phyloP scores from a whole-genome alignment of 2,888 invertebrate genomes.

The Lasioglossum marginatum region DNA sequence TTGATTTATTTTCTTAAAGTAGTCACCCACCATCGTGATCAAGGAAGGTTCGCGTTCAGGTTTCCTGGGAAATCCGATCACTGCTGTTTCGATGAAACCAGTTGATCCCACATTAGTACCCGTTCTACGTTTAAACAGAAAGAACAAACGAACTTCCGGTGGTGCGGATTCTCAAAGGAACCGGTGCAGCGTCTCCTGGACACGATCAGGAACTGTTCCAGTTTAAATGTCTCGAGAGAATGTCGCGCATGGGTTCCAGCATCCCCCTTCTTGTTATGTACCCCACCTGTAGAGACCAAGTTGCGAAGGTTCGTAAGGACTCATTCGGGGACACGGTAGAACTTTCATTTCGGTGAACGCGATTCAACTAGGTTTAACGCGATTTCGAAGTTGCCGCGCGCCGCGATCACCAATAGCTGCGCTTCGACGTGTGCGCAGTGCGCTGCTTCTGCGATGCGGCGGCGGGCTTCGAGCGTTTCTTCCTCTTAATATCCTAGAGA shows the following conservation, averaged over 20 bases:
- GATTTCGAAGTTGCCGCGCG: slow-evolving; percentile 47
- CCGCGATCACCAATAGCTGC: slow-evolving; percentile 25
- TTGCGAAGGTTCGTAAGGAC: slow-evolving; percentile 62
- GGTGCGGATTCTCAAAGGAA: slow-evolving; percentile 20
- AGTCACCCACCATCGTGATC: slow-evolving; percentile 57
- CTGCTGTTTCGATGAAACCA: background rate
- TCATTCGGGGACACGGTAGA: slow-evolving; percentile 50
- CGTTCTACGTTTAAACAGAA: background rate
- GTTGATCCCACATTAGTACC: slow-evolving; percentile 4
- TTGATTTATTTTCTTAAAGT: background rate
- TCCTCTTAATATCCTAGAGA: too few relatives aligned
- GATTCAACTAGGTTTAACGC: slow-evolving; percentile 33
- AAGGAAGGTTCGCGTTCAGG: slow-evolving; percentile 3
- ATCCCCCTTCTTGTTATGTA: slow-evolving; percentile 71
- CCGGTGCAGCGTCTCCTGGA: slow-evolving; percentile 53
- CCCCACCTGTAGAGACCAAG: slow-evolving; percentile 64
- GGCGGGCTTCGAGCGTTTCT: background rate
- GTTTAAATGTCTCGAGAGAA: slow-evolving; percentile 79
- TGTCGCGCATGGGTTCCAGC: slow-evolving; percentile 72
- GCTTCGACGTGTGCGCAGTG: background rate
- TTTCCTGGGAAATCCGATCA: background rate
- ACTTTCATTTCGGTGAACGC: slow-evolving; percentile 70
- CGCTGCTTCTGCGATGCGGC: background rate
- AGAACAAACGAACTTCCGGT: background rate
- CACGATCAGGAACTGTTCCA: slow-evolving; percentile 78